Conservation (phyloP, 1,140 invertebrate genomes). For the Pogonognathellus flavescens region DNA sequence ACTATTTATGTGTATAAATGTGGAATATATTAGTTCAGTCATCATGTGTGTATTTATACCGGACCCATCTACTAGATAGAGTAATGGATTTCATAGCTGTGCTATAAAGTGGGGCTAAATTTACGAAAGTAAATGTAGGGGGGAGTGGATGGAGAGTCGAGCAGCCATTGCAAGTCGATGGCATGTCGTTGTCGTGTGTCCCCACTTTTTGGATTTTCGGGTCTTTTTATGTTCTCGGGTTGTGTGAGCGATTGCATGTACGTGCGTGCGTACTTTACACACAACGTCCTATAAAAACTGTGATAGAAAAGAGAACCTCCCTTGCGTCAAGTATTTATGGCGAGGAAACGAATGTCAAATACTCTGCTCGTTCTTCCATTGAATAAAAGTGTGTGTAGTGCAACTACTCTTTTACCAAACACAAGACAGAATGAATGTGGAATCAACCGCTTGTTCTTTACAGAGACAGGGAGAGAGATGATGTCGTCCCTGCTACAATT, state of each 20-base stretch:
- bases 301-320: slow-evolving; percentile 25
- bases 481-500: not conserved
- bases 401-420: not conserved
- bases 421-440: not conserved
- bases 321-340: slow-evolving; percentile 20
- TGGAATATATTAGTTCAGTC: too few species aligned
- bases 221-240: slow-evolving; percentile 45
- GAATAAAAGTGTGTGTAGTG: not conserved
- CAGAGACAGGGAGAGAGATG: not conserved
- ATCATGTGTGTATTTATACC: too few species aligned
- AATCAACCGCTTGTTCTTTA: not conserved
- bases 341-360: slow-evolving; percentile 26
- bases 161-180: not conserved
- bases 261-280: not conserved
- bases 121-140: too few species aligned
- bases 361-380: not conserved
- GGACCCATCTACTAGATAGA: too few species aligned
- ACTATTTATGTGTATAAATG: too few species aligned
- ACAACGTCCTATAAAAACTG: slow-evolving; percentile 18
- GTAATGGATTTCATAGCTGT: too few species aligned
- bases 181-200: slow-evolving; percentile 51
- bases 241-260: not conserved
- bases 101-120: too few species aligned
- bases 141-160: too few species aligned
- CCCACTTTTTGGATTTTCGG: slow-evolving; percentile 43